These are phyloP conservation scores for Cynoglossus semilaevis DNA, from an alignment of 2,113 vertebrate species.

Conservation along the genomic window DNA sequence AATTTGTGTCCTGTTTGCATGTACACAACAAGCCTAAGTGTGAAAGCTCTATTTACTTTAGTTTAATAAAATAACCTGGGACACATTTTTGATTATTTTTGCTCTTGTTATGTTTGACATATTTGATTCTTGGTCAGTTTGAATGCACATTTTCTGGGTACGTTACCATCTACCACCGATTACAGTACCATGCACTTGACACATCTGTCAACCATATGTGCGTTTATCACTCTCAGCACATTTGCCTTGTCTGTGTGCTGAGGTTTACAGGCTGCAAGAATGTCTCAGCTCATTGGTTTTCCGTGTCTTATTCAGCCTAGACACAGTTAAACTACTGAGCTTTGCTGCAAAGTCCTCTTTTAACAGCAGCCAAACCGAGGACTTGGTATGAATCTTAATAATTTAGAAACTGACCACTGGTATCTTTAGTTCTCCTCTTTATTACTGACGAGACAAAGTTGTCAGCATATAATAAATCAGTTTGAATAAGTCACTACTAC, in stretches of 20 bases:
- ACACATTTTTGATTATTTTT: neutral
- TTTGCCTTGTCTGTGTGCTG: conserved; percentile 34
- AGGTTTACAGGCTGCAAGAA: conserved; percentile 70
- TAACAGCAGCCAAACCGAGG: neutral
- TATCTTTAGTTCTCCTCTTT: no score
- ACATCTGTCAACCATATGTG: conserved; percentile 55
- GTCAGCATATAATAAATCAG: no score
- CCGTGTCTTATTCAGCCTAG: conserved; percentile 37
- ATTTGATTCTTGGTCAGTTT: neutral
- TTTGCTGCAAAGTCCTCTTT: conserved; percentile 20
- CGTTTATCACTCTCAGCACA: conserved; percentile 17
- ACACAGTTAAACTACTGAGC: conserved; percentile 7
- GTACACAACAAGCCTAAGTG: conserved; percentile 8
- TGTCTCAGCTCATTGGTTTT: conserved; percentile 65
- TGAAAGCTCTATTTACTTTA: neutral
- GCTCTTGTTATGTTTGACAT: neutral
- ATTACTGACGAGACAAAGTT: no score
- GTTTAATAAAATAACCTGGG: neutral
- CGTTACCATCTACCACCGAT: neutral
- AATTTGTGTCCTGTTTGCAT: conserved; percentile 21
- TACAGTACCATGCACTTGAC: conserved; percentile 13
- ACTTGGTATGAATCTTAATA: no score
- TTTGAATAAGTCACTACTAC: no score
- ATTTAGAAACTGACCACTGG: no score
- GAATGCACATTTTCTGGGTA: neutral